phyloP scores from a whole-genome alignment of 2,113 vertebrate genomes.

The Antechinus flavipes region DNA sequence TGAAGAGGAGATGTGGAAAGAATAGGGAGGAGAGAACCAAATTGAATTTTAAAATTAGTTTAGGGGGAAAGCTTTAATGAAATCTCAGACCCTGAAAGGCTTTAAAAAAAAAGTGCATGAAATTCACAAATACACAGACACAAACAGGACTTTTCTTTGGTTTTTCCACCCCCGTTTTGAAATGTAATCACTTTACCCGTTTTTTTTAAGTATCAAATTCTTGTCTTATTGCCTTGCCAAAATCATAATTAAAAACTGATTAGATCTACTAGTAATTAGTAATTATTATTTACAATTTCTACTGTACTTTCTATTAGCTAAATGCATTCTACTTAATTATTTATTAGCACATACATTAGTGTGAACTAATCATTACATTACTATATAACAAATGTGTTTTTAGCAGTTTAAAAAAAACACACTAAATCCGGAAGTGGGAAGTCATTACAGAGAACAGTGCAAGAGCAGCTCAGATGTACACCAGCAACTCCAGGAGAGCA shows the following conservation, averaged over 20 bases:
- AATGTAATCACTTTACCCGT: constrained; percentile 29
- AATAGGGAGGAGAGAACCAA: constrained; percentile 32
- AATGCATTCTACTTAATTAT: constrained; percentile 54
- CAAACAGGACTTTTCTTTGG: constrained; percentile 7
- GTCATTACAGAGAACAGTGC: constrained; percentile 77
- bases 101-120: constrained; percentile 46
- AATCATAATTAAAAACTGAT: constrained; percentile 53
- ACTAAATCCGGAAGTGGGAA: constrained; percentile 74
- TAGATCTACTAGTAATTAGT: constrained; percentile 50
- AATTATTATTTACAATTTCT: constrained; percentile 63
- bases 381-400: constrained; percentile 66
- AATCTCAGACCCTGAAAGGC: constrained; percentile 48
- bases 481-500: constrained; percentile 76
- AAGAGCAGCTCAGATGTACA: constrained; percentile 76
- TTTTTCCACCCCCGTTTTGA: neutral
- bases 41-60: constrained; percentile 32
- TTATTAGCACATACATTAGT: constrained; percentile 66
- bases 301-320: constrained; percentile 50
- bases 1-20: neutral
- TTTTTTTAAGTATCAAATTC: constrained; percentile 22
- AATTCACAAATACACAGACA: constrained; percentile 20
- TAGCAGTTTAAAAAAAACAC: constrained; percentile 56
- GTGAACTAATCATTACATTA: constrained; percentile 66
- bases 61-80: neutral
- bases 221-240: constrained; percentile 49